phyloP scores from a whole-genome alignment of 2,797 vertebrate species.

The Clarias fuscus region DNA sequence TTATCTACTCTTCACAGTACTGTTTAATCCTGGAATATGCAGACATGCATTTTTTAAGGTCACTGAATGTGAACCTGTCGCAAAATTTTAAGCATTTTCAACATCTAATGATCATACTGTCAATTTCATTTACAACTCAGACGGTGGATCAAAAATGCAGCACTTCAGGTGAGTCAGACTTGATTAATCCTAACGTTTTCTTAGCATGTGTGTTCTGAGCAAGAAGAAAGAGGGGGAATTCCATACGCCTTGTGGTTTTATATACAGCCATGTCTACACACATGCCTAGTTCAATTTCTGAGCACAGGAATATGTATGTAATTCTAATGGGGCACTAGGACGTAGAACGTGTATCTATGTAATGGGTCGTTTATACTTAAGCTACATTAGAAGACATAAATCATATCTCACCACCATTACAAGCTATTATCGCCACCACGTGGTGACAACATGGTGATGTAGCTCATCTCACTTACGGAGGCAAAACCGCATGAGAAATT shows the following conservation, averaged over 20 bases:
- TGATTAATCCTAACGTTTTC: conserved; percentile 61
- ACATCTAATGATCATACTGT: conserved; percentile 22
- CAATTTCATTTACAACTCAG: conserved; percentile 8
- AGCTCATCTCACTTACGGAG: conserved; percentile 22
- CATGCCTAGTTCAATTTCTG: conserved; percentile 37
- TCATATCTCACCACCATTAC: conserved; percentile 45
- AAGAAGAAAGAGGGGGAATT: conserved; percentile 72
- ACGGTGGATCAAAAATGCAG: conserved; percentile 11
- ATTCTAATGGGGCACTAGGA: conserved; percentile 3
- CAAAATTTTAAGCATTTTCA: not conserved
- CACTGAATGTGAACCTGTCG: not conserved
- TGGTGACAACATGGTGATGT: conserved; percentile 60
- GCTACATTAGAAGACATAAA: conserved; percentile 58
- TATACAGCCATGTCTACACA: conserved; percentile 14
- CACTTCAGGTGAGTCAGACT: conserved; percentile 41
- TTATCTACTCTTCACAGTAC: not conserved
- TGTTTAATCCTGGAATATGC: not conserved
- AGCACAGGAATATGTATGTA: conserved; percentile 29
- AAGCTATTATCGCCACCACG: conserved; percentile 73
- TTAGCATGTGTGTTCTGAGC: conserved; percentile 54
- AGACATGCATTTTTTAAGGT: not conserved
- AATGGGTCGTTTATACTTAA: conserved; percentile 36
- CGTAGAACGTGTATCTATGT: conserved; percentile 32
- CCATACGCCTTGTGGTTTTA: conserved; percentile 64
- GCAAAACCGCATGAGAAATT: conserved; percentile 30